phyloP scores from a whole-genome alignment of 2,797 vertebrate genomes.

The Ispidina lecontei region DNA sequence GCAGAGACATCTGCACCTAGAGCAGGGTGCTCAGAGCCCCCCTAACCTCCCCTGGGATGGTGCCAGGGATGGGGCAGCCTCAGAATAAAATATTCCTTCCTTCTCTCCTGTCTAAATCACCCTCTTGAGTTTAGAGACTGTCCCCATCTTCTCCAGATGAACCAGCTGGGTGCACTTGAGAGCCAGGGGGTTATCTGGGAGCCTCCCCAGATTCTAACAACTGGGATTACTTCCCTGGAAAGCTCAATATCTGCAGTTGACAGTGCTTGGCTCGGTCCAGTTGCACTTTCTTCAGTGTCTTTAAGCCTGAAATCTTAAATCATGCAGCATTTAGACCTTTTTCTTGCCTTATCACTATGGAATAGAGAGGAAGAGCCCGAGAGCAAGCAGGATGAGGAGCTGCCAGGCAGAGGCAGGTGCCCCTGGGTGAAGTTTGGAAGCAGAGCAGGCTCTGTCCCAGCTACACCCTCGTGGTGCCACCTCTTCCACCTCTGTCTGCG shows the following conservation, averaged over 20 bases:
- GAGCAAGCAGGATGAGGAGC: neutral
- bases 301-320: neutral
- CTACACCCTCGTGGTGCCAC: fast-evolving
- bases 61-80: neutral
- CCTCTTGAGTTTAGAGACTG: neutral
- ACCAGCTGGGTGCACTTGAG: fast-evolving
- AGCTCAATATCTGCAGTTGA: neutral
- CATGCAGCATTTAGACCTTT: neutral
- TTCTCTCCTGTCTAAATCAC: neutral
- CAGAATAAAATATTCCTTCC: neutral
- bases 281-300: neutral
- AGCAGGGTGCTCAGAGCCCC: neutral
- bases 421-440: neutral
- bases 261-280: neutral
- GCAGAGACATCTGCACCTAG: neutral
- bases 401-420: neutral
- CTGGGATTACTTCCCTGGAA: neutral
- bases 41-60: neutral
- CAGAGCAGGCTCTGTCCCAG: neutral
- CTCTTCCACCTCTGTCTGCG: fast-evolving
- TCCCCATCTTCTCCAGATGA: neutral
- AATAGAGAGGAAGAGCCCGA: neutral
- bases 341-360: neutral
- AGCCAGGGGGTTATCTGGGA: neutral
- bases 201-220: neutral